Evolutionary conservation across 2,888 invertebrate genomes (phyloP).

Genomic region (Limnephilus marmoratus): DNA sequence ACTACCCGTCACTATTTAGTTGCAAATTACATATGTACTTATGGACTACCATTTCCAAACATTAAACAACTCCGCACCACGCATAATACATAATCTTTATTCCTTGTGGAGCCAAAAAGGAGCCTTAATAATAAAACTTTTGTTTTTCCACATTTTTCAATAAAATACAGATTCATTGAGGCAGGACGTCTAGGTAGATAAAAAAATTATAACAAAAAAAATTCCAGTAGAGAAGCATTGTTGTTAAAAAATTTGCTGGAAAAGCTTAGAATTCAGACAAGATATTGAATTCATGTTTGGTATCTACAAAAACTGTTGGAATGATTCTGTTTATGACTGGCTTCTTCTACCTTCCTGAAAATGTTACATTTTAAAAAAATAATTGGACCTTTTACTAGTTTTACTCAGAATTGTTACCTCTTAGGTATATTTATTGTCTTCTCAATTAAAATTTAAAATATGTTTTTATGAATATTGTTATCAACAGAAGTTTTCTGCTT

Average conservation of each 20-base stretch:
- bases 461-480: neutral
- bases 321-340: neutral
- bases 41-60: conserved; percentile 2
- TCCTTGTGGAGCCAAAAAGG: neutral
- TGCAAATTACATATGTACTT: neutral
- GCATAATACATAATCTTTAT: neutral
- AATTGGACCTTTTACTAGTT: neutral
- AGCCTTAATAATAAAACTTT: too few species aligned
- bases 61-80: neutral
- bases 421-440: neutral
- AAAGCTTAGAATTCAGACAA: neutral
- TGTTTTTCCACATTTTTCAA: neutral
- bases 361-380: neutral
- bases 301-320: neutral
- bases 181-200: neutral
- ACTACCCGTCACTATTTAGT: conserved; percentile 53
- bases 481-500: neutral
- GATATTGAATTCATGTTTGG: neutral
- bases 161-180: neutral
- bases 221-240: neutral
- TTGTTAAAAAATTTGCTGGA: neutral
- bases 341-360: neutral
- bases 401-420: neutral
- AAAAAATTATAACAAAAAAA: neutral
- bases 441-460: neutral